These are phyloP conservation scores for Brachypteracias leptosomus DNA, from an alignment of 2,113 vertebrate species.

Conservation along the genomic window DNA sequence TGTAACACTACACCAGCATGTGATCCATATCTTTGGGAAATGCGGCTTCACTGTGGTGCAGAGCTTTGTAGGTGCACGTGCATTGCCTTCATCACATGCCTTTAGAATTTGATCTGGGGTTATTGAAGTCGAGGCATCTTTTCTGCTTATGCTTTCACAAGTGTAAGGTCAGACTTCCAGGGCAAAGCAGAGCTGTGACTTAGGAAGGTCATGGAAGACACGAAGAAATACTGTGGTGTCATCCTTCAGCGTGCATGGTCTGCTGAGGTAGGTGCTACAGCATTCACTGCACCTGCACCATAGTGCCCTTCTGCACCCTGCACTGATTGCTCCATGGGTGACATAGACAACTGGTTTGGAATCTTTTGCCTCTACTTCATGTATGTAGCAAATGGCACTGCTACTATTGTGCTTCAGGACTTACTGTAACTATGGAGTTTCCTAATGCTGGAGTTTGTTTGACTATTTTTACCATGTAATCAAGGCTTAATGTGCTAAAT, in stretches of 20 bases:
- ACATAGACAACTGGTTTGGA: not conserved
- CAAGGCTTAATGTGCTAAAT: not conserved
- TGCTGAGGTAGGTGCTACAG: not conserved
- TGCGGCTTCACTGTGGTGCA: rapidly evolving
- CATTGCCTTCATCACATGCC: not conserved
- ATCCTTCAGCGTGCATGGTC: rapidly evolving
- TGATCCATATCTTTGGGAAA: not conserved
- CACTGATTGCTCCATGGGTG: not conserved
- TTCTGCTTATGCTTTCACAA: not conserved
- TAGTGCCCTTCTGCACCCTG: not conserved
- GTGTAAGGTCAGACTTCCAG: not conserved
- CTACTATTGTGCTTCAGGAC: not conserved
- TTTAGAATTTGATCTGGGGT: not conserved
- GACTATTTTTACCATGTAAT: not conserved
- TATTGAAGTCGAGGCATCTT: not conserved
- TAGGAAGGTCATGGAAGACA: not conserved
- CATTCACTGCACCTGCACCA: rapidly evolving
- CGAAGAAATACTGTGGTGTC: rapidly evolving
- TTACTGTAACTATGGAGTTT: not conserved
- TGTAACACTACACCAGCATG: not conserved
- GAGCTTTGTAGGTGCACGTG: not conserved
- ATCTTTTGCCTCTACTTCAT: not conserved
- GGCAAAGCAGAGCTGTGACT: not conserved
- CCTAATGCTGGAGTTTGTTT: not conserved
- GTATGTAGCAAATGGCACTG: not conserved